Evolutionary conservation across 2,888 invertebrate genomes (phyloP).

Genomic region (Pseudoips prasinana): DNA sequence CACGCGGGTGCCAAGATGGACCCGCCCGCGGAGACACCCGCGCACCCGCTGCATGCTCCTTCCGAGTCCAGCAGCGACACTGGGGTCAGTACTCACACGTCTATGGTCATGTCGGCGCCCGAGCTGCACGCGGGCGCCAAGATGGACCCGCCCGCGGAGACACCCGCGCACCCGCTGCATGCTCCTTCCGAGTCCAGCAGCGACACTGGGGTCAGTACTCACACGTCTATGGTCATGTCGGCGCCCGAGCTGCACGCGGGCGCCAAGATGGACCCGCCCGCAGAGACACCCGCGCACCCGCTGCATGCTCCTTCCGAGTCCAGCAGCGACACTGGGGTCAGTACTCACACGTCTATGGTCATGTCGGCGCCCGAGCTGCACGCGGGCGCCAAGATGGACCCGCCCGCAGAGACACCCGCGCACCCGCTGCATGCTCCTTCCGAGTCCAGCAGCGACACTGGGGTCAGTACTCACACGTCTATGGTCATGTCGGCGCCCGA

Average conservation of each 20-base stretch:
- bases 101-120: conserved; percentile 58
- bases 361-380: conserved; percentile 73
- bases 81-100: conserved; percentile 53
- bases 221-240: conserved; percentile 39
- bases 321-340: conserved; percentile 73
- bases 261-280: conserved; percentile 19
- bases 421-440: conserved; percentile 44
- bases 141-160: conserved; percentile 15
- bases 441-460: conserved; percentile 72
- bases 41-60: conserved; percentile 11
- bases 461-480: conserved; percentile 47
- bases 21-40: conserved; percentile 22
- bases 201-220: conserved; percentile 69
- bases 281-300: conserved; percentile 19
- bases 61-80: conserved; percentile 74
- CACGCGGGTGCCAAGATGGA: conserved; percentile 31
- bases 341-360: conserved; percentile 14
- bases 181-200: conserved; percentile 64
- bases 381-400: conserved; percentile 24
- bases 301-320: conserved; percentile 48
- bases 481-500: conserved; percentile 67
- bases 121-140: conserved; percentile 51
- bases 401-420: conserved; percentile 5
- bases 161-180: conserved; percentile 5
- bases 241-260: conserved; percentile 68